Evolutionary conservation across 2,797 vertebrate genomes (phyloP), one percentile per base, ranked within the genome.

Genomic region (Leptodactylus fallax): DNA sequence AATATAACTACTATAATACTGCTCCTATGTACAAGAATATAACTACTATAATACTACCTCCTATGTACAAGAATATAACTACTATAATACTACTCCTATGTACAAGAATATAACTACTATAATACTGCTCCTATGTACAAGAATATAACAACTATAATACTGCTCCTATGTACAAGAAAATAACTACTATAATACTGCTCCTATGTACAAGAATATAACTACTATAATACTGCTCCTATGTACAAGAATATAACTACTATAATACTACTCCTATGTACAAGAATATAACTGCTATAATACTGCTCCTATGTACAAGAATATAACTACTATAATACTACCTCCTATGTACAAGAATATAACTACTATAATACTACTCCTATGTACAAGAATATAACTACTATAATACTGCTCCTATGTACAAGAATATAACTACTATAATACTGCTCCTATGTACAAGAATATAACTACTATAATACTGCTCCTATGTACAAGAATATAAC

Each of bases 61-160:
- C n/a, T 65, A 65, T 71, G 14, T 71, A 71, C 65, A 69, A 69
- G 65, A 69, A 69, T 69, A 27, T 69, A 69, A 69, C 65, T 69
- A 71, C 67, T 71, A 71, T 71, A 45, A 45, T 45, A 71, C 67
- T 71, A 27, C 67, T 3, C 67, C 67, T 71, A 71, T 71, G 16
- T 71, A 71, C 67, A 71, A 19, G 67, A 45, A 71, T 71, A 45
- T 71, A 71, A 71, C 67, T 71, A 71, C 67, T 71, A 71, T 71
- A 71, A 71, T 45, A 71, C 67, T 71, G 27, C 67, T 16, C 56
- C 56, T 58, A 58, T 58, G 56, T 58, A 58, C 56, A 61, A 21
- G 60, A 67, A 67, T 67, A 67, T 67, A 27, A 25, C 63, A 27
- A 67, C 63, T 67, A 67, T 69, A 69, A 36, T 36, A 69, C 67